Base-by-base conservation (phyloP, 2,113 vertebrate genomes). In the Podarcis raffonei region DNA sequence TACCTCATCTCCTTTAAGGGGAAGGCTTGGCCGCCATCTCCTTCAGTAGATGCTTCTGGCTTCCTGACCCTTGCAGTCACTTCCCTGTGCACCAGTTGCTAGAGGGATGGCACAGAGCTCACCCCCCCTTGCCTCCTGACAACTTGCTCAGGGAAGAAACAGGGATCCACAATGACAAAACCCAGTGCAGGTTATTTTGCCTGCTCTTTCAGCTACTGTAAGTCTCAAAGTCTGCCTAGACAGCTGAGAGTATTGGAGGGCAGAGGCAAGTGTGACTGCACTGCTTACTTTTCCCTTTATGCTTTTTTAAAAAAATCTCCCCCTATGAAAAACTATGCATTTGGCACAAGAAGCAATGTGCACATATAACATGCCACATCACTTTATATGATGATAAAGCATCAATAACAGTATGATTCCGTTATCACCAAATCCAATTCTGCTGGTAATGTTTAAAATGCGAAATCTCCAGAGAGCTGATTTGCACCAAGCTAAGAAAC, bases 371-470 rank as follows among this genome's bases (percentile, higher is more conserved):
- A 76, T 75, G 71, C 22, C 20, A 25, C 27, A 6, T 72, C 1
- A 27, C 68, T 91, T 85, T 87, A 7, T 72, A n/a, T 87, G 81
- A 91, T 85, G 88, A 82, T 48, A 3, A 62, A 92, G 6, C 18
- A 79, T 84, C 68, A 30, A 91, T 5, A n/a, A 62, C n/a, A 81
- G 5, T 22, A 88, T 42, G 72, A 7, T 5, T 2, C 4, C 89
- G 1, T 0, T 53, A 83, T 89, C 86, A 37, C 83, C 78, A 76
- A 92, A 80, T 76, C 7, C 0, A 2, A 86, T 94, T 92, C 48
- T 83, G 16, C 30, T 81, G 62, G 1, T 53, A 81, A 16, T 4
- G 88, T 84, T 85, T 68, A 92, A 32, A 93, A 89, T 78, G 27
- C 25, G 1, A n/a, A 90, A 85, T 2, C 48, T 53, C 1, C 0